phyloP scores from a whole-genome alignment of 2,888 invertebrate genomes.

The Ectemnius lituratus region DNA sequence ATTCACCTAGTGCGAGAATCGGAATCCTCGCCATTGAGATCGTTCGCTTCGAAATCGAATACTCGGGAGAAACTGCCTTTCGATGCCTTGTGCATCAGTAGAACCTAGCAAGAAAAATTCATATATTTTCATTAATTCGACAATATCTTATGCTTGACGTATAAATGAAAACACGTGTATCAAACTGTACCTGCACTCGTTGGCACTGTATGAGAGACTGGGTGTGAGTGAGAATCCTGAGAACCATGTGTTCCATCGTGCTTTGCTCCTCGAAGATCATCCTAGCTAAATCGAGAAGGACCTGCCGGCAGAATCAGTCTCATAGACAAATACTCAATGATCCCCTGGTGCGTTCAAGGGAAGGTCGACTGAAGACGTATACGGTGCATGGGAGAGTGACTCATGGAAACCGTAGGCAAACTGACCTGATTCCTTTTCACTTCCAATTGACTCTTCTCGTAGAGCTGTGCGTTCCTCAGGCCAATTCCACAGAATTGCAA shows the following conservation, averaged over 20 bases:
- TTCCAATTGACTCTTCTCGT: slow-evolving; percentile 96
- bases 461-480: slow-evolving; percentile 95
- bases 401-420: slow-evolving; percentile 12
- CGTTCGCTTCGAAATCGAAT: slow-evolving; percentile 95
- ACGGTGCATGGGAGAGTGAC: neutral
- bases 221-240: slow-evolving; percentile 95
- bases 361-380: neutral
- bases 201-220: slow-evolving; percentile 96
- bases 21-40: slow-evolving; percentile 89
- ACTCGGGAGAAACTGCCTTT: slow-evolving; percentile 96
- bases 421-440: slow-evolving; percentile 93
- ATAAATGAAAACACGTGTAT: neutral
- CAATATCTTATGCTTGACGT: neutral
- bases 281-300: slow-evolving; percentile 94
- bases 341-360: no score
- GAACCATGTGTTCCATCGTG: slow-evolving; percentile 96
- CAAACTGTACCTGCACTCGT: slow-evolving; percentile 89
- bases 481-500: slow-evolving; percentile 98
- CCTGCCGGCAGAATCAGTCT: slow-evolving; percentile 75
- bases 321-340: neutral
- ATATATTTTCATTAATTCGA: neutral
- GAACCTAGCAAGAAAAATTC: slow-evolving; percentile 81
- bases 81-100: slow-evolving; percentile 93
- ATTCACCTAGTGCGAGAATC: slow-evolving; percentile 86
- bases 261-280: slow-evolving; percentile 98